A percentile compares a stretch with the other conserved stretches of the same genome.
Conservation (phyloP, 2,797 vertebrate genomes). For the Tympanoctomys barrerae region DNA sequence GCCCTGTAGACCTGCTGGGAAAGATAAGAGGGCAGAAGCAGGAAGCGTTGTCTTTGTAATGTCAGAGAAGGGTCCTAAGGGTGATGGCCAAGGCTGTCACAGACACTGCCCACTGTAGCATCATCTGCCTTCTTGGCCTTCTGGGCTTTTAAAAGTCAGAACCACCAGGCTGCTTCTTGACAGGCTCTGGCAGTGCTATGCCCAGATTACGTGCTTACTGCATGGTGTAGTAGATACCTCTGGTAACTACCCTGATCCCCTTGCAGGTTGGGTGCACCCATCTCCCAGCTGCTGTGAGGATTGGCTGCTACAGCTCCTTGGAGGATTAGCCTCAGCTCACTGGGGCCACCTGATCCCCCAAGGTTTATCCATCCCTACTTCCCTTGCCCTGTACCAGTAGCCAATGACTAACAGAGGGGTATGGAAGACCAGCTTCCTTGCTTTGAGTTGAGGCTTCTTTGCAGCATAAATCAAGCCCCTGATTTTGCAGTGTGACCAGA, state of each 20-base stretch:
- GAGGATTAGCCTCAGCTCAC: background rate
- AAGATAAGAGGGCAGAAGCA: background rate
- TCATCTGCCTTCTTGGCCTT: background rate
- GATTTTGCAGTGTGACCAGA: background rate
- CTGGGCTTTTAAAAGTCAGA: conserved; percentile 3
- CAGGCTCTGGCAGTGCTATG: background rate
- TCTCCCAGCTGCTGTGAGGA: background rate
- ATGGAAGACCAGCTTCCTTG: background rate
- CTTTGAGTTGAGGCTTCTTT: background rate
- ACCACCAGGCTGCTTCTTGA: conserved; percentile 16
- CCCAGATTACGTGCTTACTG: background rate
- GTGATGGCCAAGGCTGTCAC: background rate
- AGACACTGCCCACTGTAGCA: background rate
- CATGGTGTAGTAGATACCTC: accelerated
- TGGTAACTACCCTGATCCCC: background rate
- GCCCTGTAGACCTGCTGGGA: background rate
- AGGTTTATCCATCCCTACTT: background rate
- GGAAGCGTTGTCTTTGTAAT: background rate
- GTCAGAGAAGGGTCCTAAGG: background rate
- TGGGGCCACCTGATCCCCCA: background rate
- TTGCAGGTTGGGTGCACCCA: background rate
- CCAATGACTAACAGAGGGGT: background rate
- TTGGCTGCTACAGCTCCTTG: background rate
- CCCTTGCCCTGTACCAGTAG: background rate
- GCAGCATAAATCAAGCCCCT: background rate